Percentiles rank a stretch among this genome's conserved stretches.
phyloP scores from a whole-genome alignment of 2,113 vertebrate species.

The Motacilla alba region DNA sequence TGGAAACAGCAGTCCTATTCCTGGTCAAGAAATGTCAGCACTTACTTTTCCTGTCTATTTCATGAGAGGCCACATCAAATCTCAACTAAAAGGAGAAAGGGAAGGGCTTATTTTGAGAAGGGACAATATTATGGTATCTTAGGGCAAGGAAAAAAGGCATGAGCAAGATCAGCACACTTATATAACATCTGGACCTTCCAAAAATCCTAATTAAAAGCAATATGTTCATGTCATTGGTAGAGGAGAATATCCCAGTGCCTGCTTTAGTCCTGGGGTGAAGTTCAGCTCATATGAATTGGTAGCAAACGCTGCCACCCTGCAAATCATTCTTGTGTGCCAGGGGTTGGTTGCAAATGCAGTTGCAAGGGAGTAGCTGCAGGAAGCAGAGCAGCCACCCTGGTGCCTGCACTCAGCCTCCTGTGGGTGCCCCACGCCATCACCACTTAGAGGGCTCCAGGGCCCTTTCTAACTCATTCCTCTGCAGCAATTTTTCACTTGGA shows the following conservation, averaged over 20 bases:
- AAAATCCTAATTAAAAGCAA: neutral
- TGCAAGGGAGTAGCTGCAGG: neutral
- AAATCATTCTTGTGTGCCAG: neutral
- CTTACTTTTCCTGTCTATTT: neutral
- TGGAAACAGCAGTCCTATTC: accelerated
- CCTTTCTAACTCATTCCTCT: neutral
- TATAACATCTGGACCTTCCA: neutral
- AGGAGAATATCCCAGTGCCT: neutral
- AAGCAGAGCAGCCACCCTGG: neutral
- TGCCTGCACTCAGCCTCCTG: neutral
- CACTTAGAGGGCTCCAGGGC: neutral
- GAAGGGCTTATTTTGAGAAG: neutral
- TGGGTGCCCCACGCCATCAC: accelerated
- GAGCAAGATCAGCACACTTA: neutral
- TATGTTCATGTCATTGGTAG: neutral
- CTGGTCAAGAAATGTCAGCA: neutral
- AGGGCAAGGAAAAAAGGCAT: neutral
- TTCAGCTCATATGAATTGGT: neutral
- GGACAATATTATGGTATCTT: neutral
- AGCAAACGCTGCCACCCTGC: neutral
- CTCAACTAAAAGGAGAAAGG: neutral
- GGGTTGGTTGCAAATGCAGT: neutral
- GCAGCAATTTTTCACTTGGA: neutral
- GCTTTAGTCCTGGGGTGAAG: neutral
- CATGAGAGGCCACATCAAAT: neutral